Percentiles rank a stretch among this genome's conserved stretches.
Evolutionary conservation across 2,797 vertebrate genomes (phyloP).

Genomic region (Tamandua tetradactyla): DNA sequence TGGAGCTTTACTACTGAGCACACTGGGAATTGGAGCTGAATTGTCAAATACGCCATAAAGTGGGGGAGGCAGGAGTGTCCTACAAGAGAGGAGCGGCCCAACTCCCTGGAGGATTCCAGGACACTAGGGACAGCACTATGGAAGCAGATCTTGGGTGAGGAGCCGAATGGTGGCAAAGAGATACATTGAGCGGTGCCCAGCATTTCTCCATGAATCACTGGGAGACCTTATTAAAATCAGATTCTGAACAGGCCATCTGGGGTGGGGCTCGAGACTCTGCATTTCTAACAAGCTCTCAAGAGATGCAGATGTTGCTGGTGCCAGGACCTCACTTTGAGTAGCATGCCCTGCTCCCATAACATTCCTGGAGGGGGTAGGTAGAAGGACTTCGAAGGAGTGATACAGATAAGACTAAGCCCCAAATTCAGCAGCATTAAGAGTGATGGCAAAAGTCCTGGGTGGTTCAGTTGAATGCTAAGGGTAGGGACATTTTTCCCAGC

Average conservation of each 20-base stretch:
- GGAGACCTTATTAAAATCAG: neutral
- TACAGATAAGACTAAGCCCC: neutral
- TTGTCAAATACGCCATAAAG: neutral
- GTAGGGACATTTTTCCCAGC: neutral
- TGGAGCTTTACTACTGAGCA: neutral
- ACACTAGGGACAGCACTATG: neutral
- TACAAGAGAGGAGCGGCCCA: neutral
- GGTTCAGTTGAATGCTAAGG: neutral
- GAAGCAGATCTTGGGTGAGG: neutral
- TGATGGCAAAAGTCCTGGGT: neutral
- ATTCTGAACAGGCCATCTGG: neutral
- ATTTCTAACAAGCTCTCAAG: neutral
- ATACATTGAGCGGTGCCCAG: rapidly evolving
- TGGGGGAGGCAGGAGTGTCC: too few relatives aligned
- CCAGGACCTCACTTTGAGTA: neutral
- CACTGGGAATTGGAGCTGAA: neutral
- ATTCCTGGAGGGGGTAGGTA: neutral
- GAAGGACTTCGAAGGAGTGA: neutral
- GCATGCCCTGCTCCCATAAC: neutral
- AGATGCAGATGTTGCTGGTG: neutral
- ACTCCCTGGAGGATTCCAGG: neutral
- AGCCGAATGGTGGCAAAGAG: neutral
- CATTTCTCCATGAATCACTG: neutral
- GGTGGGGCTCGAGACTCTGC: neutral
- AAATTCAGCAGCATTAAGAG: neutral